Percentiles rank a stretch among this genome's conserved stretches.
These are phyloP conservation scores for Sarcophaga peregrina DNA, from an alignment of 1,140 invertebrate genomes.

Conservation along the genomic window DNA sequence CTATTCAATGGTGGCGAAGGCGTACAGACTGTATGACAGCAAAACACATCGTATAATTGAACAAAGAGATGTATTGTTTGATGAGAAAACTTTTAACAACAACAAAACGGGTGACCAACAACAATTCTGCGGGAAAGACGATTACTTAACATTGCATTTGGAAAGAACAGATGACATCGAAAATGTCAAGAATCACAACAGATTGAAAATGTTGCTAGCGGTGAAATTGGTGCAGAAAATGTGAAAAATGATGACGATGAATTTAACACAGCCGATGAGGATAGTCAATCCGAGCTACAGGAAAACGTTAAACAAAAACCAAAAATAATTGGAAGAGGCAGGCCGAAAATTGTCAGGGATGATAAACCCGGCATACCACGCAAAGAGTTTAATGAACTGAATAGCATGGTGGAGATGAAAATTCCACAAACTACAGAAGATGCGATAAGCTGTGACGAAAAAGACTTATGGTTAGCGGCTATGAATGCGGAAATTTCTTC, in stretches of 20 bases:
- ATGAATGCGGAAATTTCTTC: constrained; percentile 17
- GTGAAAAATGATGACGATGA: constrained; percentile 24
- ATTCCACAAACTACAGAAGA: constrained; percentile 21
- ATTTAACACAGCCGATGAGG: constrained; percentile 26
- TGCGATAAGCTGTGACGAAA: constrained; percentile 1
- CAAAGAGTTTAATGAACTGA: not conserved
- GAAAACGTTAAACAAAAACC: constrained; percentile 6
- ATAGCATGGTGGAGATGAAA: constrained; percentile 20
- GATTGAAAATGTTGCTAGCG: constrained; percentile 20
- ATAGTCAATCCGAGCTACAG: constrained; percentile 11
- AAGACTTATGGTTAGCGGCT: constrained; percentile 25
- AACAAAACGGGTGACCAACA: constrained; percentile 27
- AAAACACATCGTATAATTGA: not conserved
- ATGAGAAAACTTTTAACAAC: constrained; percentile 19
- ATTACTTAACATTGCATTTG: constrained; percentile 26
- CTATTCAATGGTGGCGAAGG: too few relatives aligned
- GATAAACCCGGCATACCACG: constrained; percentile 31
- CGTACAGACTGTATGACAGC: too few relatives aligned
- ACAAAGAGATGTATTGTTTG: constrained; percentile 27
- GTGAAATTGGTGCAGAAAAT: constrained; percentile 16
- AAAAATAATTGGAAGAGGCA: not conserved
- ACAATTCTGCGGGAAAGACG: constrained; percentile 18
- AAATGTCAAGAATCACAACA: constrained; percentile 15
- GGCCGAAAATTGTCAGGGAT: constrained; percentile 6
- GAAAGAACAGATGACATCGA: constrained; percentile 22